Conservation (phyloP, 2,888 invertebrate species). For the Drosophila suboccidentalis region DNA sequence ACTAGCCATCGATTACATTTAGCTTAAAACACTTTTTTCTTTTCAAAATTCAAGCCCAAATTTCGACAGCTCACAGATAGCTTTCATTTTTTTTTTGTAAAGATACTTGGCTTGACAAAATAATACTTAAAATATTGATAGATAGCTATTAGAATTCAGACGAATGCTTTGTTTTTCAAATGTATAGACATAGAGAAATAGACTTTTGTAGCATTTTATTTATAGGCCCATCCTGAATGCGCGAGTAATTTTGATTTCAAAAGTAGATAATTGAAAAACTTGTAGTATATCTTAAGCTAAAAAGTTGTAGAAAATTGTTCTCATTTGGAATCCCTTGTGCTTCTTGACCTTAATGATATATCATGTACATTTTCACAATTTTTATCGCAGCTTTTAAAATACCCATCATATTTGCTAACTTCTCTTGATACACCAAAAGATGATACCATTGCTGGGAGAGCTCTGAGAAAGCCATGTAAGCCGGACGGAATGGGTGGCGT, state of each 20-base stretch:
- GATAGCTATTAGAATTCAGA: neutral
- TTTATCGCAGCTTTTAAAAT: constrained; percentile 68
- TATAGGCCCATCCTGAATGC: constrained; percentile 35
- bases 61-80: neutral
- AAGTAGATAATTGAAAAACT: constrained; percentile 24
- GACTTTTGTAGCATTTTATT: constrained; percentile 36
- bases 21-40: neutral
- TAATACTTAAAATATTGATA: constrained; percentile 7
- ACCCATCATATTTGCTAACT: constrained; percentile 78
- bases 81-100: neutral
- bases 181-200: neutral
- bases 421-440: constrained; percentile 72
- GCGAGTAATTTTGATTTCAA: constrained; percentile 53
- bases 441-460: constrained; percentile 84
- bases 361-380: constrained; percentile 54
- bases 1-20: constrained; percentile 2
- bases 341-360: constrained; percentile 46
- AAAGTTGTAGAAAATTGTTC: constrained; percentile 7
- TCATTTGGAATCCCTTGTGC: constrained; percentile 47
- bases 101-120: constrained; percentile 7
- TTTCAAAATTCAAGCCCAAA: neutral
- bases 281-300: constrained; percentile 8
- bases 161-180: constrained; percentile 2
- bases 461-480: constrained; percentile 84
- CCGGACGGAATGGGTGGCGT: constrained; percentile 85